Base-by-base conservation (phyloP, 2,888 invertebrate genomes). In the Deroplatys truncata region DNA sequence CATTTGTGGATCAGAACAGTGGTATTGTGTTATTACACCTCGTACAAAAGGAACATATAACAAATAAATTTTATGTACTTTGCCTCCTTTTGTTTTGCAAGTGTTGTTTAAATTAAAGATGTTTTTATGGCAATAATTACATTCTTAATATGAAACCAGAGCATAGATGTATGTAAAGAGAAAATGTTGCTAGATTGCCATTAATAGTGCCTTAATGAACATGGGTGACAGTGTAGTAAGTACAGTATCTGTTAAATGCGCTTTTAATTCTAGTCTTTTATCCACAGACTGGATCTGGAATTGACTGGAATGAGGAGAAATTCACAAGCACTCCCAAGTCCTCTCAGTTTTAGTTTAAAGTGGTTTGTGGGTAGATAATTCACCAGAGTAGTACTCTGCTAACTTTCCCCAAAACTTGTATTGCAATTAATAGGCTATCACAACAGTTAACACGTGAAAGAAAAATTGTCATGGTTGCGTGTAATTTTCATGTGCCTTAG, bases 191-290 rank as follows among this genome's bases (percentile, higher is more conserved):
- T 25, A 72, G 16, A 25, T 72, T 72, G 56, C 56, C 56, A 72
- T 20, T 43, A 43, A 43, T 43, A 43, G 43, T 72, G 56, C 56
- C 56, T 72, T 72, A 72, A 20, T 72, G 25, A 20, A 72, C 9
- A 5, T 0, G 56, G 56, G 56, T 72, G 25, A 72, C 56, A 43
- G 43, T 72, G 56, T 72, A 72, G 56, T 20, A 72, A 72, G 9
- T 72, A 72, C 56, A 72, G 16, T 20, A 15, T 72, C 56, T 72
- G 56, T 25, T 72, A 72, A 20, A 72, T 5, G 56, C 56, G 87
- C 87, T 87, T 87, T 16, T 83, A 83, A 87, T 87, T 87, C 87
- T 87, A 87, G 87, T 87, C 87, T 82, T 16, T 28, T 87, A 28
- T n/a, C 87, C 87, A 83, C 35, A 35, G 10, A 31, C 87, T 20